Evolutionary conservation across 2,888 invertebrate species (phyloP), one percentile per base, ranked within the genome.

Genomic region (Himalopsyche tibetana): DNA sequence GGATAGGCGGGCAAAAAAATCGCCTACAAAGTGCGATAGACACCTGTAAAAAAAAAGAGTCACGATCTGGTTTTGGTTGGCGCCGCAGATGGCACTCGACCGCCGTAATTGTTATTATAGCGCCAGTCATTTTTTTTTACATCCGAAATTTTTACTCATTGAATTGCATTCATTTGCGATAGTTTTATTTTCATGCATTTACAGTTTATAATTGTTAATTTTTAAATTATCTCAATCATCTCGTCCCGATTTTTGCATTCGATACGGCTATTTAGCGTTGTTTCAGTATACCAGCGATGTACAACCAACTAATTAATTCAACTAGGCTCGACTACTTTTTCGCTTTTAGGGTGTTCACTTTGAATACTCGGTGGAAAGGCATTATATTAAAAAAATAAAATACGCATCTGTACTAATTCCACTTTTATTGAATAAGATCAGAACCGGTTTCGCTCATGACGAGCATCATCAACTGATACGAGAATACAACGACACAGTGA

Each of bases 21-120:
- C 63, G 19, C 63, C 74, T 12, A 74, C 12, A 74, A 9, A 74
- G 8, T 28, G 28, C n/a, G 19, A 63, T 63, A 11, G 2, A 56
- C 63, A 63, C 74, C 74, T 74, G 74, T 74, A 38, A 74, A 74
- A 28, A n/a, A 28, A 51, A 74, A 74, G 12, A 28, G 74, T 74
- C 74, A 74, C 74, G 74, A 74, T 74, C 74, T 74, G 38, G 51
- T 51, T 74, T 36, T 74, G 38, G 74, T 36, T 74, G 38, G 74
- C 74, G 74, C 74, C 74, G 36, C 74, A 74, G 74, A 74, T 74
- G 74, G 74, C 74, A 74, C 36, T 11, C 74, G 74, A 74, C 38
- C 28, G 74, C 36, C 28, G 9, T 11, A 74, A 74, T 36, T 28
- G 74, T 74, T 74, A 74, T 74, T 74, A n/a, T n/a, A 74, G 74